Evolutionary conservation across 2,888 invertebrate species (phyloP).

Genomic region (Embidobia sp.): DNA sequence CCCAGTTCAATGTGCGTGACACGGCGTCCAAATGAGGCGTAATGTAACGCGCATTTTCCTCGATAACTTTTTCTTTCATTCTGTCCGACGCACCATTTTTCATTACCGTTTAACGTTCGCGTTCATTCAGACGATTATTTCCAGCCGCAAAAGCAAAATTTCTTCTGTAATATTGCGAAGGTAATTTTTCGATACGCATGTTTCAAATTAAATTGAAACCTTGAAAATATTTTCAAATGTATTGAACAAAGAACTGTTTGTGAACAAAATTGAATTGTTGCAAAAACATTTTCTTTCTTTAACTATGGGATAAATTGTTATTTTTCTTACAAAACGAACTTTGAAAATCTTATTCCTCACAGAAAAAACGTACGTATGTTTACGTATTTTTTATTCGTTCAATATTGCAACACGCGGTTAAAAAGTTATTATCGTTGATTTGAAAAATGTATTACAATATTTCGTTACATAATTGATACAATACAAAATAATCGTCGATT

Average conservation of each 20-base stretch:
- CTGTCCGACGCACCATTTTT: slow-evolving; percentile 31
- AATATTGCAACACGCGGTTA: slow-evolving; percentile 8
- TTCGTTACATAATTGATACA: slow-evolving; percentile 53
- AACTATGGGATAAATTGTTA: too few species aligned
- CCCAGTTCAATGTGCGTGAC: slow-evolving; percentile 48
- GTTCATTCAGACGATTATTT: slow-evolving; percentile 9
- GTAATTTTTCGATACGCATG: too few species aligned
- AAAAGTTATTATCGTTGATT: slow-evolving; percentile 4
- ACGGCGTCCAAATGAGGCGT: slow-evolving; percentile 41
- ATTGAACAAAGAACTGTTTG: too few species aligned
- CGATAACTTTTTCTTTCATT: slow-evolving; percentile 17
- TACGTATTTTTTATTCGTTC: background rate
- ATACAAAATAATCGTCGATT: slow-evolving; percentile 44
- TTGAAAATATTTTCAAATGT: too few species aligned
- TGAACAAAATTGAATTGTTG: too few species aligned
- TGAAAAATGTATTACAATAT: slow-evolving; percentile 42
- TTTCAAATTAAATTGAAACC: too few species aligned
- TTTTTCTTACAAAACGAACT: too few species aligned
- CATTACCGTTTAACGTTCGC: slow-evolving; percentile 12
- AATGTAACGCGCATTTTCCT: slow-evolving; percentile 47
- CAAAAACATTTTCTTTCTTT: too few species aligned
- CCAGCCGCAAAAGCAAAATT: background rate
- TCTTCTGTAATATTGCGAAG: too few species aligned
- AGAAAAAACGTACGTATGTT: too few species aligned
- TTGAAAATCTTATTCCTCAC: too few species aligned